Base-by-base conservation (phyloP, 1,140 invertebrate genomes). In the Cotesia glomerata region DNA sequence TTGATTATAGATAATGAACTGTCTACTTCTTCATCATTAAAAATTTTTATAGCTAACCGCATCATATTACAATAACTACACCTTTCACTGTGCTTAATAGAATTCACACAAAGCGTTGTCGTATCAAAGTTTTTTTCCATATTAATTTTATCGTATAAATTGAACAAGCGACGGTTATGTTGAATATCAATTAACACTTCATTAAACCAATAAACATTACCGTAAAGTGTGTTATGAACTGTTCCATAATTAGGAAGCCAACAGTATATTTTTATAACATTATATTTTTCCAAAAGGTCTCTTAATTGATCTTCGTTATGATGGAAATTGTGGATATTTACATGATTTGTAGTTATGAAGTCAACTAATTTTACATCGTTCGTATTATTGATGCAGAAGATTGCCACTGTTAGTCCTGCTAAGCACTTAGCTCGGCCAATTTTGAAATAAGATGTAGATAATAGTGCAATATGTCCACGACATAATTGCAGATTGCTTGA, bases 181-280 rank as follows among this genome's bases (percentile, higher is more conserved):
- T 58, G 8, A 58, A 18, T 18, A 26, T 58, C 5, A 18, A 58
- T 26, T 11, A 58, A 5, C 5, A 58, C 5, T 18, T 58, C 18
- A 8, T 58, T 58, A 16, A 58, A 58, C 56, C 56, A 58, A 26
- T 58, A 58, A 5, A 58, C 56, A 32, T 58, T 58, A 9, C 56
- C 56, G 16, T 18, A 58, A 0, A 58, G 16, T 26, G 56, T 18
- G 26, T 58, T 58, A 9, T 58, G 16, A 5, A 58, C 16, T 9
- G 56, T 58, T 18, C 56, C 56, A 32, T 58, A 58, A 58, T 58
- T 58, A 16, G 56, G 56, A 18, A 58, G 18, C 56, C 56, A 58
- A 9, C 56, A 58, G 16, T 26, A 58, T 18, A 58, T 58, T 58
- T 58, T 58, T 2, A 11, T 18, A 18, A 58, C 9, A 18, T 58